Conservation (phyloP, 2,797 vertebrate species). For the Spondyliosoma cantharus region DNA sequence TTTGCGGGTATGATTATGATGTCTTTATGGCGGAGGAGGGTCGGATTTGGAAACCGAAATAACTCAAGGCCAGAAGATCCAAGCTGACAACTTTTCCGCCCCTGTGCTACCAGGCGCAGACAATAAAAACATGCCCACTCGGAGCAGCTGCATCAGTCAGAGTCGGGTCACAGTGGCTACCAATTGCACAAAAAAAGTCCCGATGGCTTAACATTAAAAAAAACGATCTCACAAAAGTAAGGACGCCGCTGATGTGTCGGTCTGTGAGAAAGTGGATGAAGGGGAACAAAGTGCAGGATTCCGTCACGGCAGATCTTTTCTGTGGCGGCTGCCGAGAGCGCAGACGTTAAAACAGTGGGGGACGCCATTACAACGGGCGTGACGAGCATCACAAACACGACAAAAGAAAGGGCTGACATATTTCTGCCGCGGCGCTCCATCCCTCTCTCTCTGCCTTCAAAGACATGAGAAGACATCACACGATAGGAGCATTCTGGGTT, state of each 20-base stretch:
- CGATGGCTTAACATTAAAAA: neutral
- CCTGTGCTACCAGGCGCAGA: neutral
- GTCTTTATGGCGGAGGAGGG: neutral
- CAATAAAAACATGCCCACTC: neutral
- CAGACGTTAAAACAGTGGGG: neutral
- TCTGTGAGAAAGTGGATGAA: neutral
- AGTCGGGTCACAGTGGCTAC: neutral
- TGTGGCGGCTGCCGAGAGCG: neutral
- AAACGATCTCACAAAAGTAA: neutral
- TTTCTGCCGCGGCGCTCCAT: neutral
- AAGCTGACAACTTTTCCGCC: neutral
- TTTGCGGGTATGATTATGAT: neutral
- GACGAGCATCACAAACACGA: neutral
- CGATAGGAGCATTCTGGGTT: neutral
- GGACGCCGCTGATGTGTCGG: neutral
- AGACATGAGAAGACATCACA: neutral
- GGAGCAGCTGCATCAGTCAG: conserved; percentile 4
- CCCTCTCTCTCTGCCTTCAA: neutral
- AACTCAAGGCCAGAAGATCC: conserved; percentile 9
- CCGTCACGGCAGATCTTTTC: neutral
- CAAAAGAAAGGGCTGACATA: neutral
- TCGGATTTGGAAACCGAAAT: neutral
- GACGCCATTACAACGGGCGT: neutral
- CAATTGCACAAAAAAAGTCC: neutral
- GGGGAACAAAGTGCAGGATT: neutral